Evolutionary conservation across 2,113 vertebrate species (phyloP), one percentile per base, ranked within the genome.

Genomic region (Cromileptes altivelis): DNA sequence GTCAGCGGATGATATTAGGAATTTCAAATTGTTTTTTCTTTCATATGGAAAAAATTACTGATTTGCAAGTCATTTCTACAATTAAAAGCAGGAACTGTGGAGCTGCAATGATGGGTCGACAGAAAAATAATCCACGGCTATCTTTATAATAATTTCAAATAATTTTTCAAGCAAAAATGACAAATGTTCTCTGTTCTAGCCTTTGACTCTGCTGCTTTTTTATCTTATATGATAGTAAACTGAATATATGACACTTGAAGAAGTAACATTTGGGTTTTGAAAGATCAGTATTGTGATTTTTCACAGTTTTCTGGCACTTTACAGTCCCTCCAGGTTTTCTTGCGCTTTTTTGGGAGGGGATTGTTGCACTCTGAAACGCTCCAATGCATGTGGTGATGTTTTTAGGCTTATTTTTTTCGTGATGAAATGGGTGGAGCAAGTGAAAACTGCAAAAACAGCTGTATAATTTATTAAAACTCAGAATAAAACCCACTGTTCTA

Each of bases 211-310:
- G 15, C 17, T n/a, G 6, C 13, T 49, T 67, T 45, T 55, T 50
- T 50, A 30, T 37, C 33, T 37, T 37, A 4, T 73, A 42, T 47
- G 33, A 37, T 30, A 61, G 8, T 60, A 65, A 88, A 81, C 50
- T 23, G 21, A 74, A 81, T 78, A 50, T 76, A 3, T 56, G 11
- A 40, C 23, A 47, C 78, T 67, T 75, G 21, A 71, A 72, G 42
- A 57, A 0, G 3, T 74, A 21, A 53, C 0, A 0, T 45, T 60
- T 4, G 47, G 63, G 8, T 69, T 80, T 30, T 10, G 3, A 2
- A 25, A 21, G 30, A 49, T 21, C n/a, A 9, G 18, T 18, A 33
- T 53, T 65, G 10, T 11, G 4, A 15, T 15, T 81, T 40, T 40
- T n/a, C 21, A 52, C 10, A 53, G 5, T 49, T 61, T 61, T 53